Base-by-base conservation (phyloP, 2,888 invertebrate genomes). In the Calliopum simillimum region DNA sequence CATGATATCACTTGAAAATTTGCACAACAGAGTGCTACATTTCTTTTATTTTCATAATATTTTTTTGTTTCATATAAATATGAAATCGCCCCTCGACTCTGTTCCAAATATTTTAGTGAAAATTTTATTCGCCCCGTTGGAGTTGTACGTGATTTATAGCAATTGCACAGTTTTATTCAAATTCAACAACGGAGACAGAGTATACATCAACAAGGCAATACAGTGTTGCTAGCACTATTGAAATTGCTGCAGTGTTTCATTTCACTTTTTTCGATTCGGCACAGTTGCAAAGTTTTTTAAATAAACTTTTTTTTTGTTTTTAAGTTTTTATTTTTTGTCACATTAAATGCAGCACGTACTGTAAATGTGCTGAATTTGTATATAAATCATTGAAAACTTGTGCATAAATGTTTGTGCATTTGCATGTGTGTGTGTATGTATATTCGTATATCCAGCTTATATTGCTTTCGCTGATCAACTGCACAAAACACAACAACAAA, bases 1-100 rank as follows among this genome's bases (percentile, higher is more conserved):
- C 63, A 68, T 71, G 58, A 71, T 71, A 67, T 63, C 62, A 67
- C 58, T 68, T 63, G 49, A 63, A 25, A 16, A 49, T 49, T 11
- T 49, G n/a, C 49, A 1, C 49, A 49, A 49, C 19, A n/a, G n/a
- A n/a, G n/a, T n/a, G n/a, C n/a, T n/a, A n/a, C n/a, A n/a, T n/a
- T n/a, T 14, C n/a, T 49, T 11, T 16, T 49, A 12, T 12, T 49
- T 6, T 33, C 8, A 8, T 33, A 8, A 33, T 33, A 8, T 25
- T 25, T 25, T 25, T 25, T 33, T 33, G 33, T 6, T 6, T 33
- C 2, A 8, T 33, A 8, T 33, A 33, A 8, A 8, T 33, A 1
- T 33, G 33, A 1, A 33, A 33, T 8, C 33, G 5, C 33, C 33
- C 33, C 8, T 33, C n/a, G n/a, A n/a, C n/a, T 8, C 33, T 33